A percentile compares a stretch with the other conserved stretches of the same genome.
Conservation (phyloP, 1,140 invertebrate species). For the Sweltsa coloradensis region DNA sequence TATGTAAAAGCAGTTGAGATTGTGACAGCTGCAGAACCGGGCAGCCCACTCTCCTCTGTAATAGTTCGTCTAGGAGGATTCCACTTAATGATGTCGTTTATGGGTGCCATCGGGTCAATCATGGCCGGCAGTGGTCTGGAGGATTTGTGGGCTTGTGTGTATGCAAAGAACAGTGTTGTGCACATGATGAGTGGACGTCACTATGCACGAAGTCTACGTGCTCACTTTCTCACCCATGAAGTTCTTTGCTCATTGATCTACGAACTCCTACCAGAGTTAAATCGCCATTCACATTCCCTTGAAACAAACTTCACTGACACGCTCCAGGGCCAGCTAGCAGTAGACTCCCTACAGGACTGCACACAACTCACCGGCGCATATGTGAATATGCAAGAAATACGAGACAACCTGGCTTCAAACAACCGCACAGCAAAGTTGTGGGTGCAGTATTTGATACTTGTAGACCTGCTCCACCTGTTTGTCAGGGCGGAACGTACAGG, state of each 20-base stretch:
- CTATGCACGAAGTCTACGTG: conserved; percentile 28
- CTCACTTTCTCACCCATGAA: conserved; percentile 22
- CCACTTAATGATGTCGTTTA: conserved; percentile 27
- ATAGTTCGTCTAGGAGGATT: conserved; percentile 21
- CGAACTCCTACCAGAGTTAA: background rate
- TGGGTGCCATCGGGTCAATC: conserved; percentile 26
- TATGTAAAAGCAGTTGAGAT: conserved; percentile 33
- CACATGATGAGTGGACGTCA: conserved; percentile 30
- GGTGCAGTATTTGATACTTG: conserved; percentile 28
- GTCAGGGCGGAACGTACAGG: conserved; percentile 26
- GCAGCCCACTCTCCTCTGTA: conserved; percentile 12
- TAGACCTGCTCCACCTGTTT: conserved; percentile 24
- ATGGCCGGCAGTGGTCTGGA: conserved; percentile 28
- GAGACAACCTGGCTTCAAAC: background rate
- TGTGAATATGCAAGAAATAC: background rate
- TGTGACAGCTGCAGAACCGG: conserved; percentile 14
- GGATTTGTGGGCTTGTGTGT: conserved; percentile 23
- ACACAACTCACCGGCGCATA: background rate
- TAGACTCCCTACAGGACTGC: background rate
- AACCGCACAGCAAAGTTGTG: conserved; percentile 14
- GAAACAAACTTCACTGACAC: background rate
- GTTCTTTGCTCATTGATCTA: background rate
- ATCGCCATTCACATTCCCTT: background rate
- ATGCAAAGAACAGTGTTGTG: conserved; percentile 21
- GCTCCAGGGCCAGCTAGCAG: background rate